Evolutionary conservation across 2,888 invertebrate genomes (phyloP), one percentile per base, ranked within the genome.

Genomic region (Geotrupes spiniger): DNA sequence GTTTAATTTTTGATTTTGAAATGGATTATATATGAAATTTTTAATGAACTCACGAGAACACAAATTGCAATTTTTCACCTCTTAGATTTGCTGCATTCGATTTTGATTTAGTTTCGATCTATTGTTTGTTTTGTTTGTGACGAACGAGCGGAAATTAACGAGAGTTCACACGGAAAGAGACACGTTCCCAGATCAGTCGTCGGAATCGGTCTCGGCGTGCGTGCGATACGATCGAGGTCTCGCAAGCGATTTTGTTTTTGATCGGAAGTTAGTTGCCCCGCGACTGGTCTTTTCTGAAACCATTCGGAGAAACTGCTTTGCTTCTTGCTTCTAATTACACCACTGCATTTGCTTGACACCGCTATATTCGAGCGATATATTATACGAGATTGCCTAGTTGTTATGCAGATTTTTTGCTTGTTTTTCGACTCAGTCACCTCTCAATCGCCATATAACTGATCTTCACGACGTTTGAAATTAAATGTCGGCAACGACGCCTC

Each of bases 211-310:
- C 12, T 4, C 8, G 8, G 4, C 21, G 21, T 6, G 21, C 6
- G 21, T 6, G 21, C 21, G 21, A 21, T 6, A 21, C 4, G 6
- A 4, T 4, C 3, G 21, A 21, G 33, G 33, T 14, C 12, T 33
- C 33, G 33, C 39, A 46, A 36, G 40, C 36, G 39, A 43, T 42
- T 46, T 45, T 50, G 29, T 50, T 46, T 46, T 42, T 45, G 52
- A 49, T 57, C 59, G 61, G 65, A 70, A 74, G 78, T 79, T 79
- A 79, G 78, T 80, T 80, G 79, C 79, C 79, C 78, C 70, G 66
- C 70, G 80, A 80, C 79, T 81, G 81, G 81, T 81, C 82, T 82
- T 82, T 82, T 82, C 82, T 82, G 82, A 81, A 82, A 82, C 79
- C 74, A 74, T 78, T 77, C 62, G 63, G 62, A 42, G 38, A 49